Evolutionary conservation across 2,113 vertebrate genomes (phyloP).

Genomic region (Oreocharis arfaki): DNA sequence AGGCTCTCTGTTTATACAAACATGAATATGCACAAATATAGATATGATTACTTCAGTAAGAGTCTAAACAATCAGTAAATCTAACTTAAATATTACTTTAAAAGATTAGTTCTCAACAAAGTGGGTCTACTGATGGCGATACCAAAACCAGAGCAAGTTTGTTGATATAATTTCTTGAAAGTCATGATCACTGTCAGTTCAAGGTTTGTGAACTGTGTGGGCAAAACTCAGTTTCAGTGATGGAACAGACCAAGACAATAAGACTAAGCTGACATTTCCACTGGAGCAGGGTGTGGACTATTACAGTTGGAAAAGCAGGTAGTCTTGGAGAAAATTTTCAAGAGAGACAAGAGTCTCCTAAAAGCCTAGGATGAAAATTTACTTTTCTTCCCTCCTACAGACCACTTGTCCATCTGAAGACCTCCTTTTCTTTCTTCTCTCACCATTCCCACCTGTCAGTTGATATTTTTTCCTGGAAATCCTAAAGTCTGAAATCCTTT

Average conservation of each 20-base stretch:
- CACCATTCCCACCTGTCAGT: background rate
- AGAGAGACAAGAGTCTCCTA: background rate
- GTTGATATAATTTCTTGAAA: background rate
- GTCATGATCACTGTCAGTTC: background rate
- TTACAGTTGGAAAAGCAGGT: background rate
- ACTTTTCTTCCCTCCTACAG: background rate
- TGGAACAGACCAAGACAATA: background rate
- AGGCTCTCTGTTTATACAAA: constrained; percentile 7
- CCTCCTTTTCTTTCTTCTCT: background rate
- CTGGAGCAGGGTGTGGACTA: fast-evolving
- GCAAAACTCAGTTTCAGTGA: background rate
- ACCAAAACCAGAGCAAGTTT: background rate
- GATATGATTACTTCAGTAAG: background rate
- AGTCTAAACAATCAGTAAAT: background rate
- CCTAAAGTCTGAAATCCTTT: background rate
- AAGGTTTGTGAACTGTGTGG: background rate
- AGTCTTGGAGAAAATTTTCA: background rate
- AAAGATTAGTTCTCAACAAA: background rate
- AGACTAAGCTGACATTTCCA: background rate
- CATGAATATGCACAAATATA: background rate
- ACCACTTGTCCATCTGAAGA: background rate
- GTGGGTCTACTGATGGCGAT: background rate
- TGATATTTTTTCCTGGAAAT: background rate
- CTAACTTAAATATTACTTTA: constrained; percentile 4
- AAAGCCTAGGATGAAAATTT: background rate